A percentile compares a stretch with the other conserved stretches of the same genome.
phyloP scores from a whole-genome alignment of 2,113 vertebrate species.

The Lichenostomus cassidix region DNA sequence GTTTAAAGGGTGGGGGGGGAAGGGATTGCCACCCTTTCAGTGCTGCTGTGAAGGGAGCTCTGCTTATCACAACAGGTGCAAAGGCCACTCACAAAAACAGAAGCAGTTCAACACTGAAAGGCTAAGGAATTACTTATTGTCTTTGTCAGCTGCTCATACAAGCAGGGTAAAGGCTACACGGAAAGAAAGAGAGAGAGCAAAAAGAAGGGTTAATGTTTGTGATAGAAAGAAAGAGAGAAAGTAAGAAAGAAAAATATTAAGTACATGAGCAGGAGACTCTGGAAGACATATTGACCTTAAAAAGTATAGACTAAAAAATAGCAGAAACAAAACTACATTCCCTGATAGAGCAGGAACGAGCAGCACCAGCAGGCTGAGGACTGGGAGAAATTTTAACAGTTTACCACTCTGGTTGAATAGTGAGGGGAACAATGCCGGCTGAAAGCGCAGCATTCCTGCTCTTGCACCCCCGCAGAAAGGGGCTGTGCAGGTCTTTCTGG shows the following conservation, averaged over 20 bases:
- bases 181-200: conserved; percentile 58
- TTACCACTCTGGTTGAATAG: conserved; percentile 46
- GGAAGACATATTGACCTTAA: not conserved
- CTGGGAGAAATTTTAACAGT: conserved; percentile 31
- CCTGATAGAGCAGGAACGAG: not conserved
- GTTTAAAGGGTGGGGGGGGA: not conserved
- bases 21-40: conserved; percentile 63
- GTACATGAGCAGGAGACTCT: not conserved
- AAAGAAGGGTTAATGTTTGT: conserved; percentile 17
- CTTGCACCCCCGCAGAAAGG: not conserved
- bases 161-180: conserved; percentile 64
- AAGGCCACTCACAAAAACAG: conserved; percentile 71
- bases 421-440: conserved; percentile 22
- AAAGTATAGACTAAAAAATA: not conserved
- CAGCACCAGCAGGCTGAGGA: conserved; percentile 10
- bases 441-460: conserved; percentile 51
- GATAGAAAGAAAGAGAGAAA: not conserved
- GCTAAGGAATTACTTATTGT: conserved; percentile 75
- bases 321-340: not conserved
- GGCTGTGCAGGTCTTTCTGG: conserved; percentile 21
- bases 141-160: conserved; percentile 75
- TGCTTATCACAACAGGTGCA: conserved; percentile 78
- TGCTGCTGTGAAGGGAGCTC: conserved; percentile 62
- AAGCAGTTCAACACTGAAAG: conserved; percentile 68
- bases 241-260: not conserved